A percentile compares a stretch with the other conserved stretches of the same genome.
These are phyloP conservation scores for Dicentrarchus labrax DNA, from an alignment of 2,113 vertebrate species.

Conservation along the genomic window DNA sequence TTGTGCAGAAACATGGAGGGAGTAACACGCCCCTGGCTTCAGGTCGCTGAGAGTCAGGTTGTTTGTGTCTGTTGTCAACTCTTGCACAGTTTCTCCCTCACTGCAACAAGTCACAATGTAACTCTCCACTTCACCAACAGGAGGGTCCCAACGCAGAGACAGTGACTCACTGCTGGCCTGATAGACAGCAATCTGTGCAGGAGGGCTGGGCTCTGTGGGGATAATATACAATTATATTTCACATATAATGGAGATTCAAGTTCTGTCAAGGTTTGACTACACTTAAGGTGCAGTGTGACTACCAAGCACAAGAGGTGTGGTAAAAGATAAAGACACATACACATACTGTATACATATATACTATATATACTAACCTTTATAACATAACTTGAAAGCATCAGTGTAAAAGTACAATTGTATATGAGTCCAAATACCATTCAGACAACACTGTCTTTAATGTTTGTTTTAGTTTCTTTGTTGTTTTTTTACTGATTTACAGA, in stretches of 20 bases:
- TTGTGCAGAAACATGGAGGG: background rate
- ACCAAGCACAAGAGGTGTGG: background rate
- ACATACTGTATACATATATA: too few relatives aligned
- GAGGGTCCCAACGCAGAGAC: background rate
- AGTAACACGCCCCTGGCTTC: background rate
- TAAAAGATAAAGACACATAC: background rate
- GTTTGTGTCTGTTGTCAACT: background rate
- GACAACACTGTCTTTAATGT: background rate
- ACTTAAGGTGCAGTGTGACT: background rate
- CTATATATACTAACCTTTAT: background rate
- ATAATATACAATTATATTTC: background rate
- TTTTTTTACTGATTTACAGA: background rate
- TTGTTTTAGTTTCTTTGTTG: background rate
- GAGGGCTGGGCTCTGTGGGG: slow-evolving; percentile 21
- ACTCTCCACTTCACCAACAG: slow-evolving; percentile 36
- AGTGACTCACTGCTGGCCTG: slow-evolving; percentile 2
- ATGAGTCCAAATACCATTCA: background rate
- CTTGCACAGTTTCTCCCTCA: background rate
- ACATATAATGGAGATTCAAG: slow-evolving; percentile 5
- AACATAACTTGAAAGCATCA: background rate
- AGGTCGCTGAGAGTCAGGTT: background rate
- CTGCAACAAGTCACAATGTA: background rate
- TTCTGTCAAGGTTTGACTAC: too few relatives aligned
- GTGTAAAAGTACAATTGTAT: background rate
- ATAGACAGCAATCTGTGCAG: background rate